Conservation (phyloP, 2,888 invertebrate genomes). For the Portevinia maculata region DNA sequence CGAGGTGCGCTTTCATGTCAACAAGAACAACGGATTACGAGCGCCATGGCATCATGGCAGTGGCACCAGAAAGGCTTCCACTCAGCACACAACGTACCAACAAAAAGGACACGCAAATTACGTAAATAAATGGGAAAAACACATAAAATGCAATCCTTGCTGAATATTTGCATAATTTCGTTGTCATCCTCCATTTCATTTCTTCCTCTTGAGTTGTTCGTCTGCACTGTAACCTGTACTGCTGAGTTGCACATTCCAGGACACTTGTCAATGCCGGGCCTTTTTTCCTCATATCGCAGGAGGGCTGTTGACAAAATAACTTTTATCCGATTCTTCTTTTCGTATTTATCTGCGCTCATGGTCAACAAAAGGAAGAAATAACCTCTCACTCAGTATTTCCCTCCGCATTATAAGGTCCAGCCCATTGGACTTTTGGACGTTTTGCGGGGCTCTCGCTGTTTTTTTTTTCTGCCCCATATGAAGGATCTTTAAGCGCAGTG, state of each 20-base stretch:
- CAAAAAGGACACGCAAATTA: conserved; percentile 71
- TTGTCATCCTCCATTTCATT: conserved; percentile 62
- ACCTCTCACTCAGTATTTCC: conserved; percentile 11
- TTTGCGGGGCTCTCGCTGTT: conserved; percentile 6
- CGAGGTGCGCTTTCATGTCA: conserved; percentile 56
- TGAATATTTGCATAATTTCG: conserved; percentile 74
- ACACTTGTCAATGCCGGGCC: conserved; percentile 55
- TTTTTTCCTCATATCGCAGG: conserved; percentile 6
- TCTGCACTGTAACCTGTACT: conserved; percentile 5
- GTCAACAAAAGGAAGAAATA: conserved; percentile 15
- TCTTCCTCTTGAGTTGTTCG: background rate
- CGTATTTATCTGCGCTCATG: conserved; percentile 28
- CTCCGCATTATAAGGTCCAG: conserved; percentile 43
- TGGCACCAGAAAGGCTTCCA: background rate
- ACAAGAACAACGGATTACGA: conserved; percentile 68
- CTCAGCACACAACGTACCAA: conserved; percentile 25
- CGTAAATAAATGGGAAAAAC: conserved; percentile 70
- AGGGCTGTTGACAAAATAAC: conserved; percentile 56
- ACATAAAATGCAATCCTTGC: conserved; percentile 73
- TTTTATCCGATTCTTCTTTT: conserved; percentile 52
- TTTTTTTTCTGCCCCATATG: conserved; percentile 24
- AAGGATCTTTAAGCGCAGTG: conserved; percentile 53
- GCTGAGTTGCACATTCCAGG: conserved; percentile 57
- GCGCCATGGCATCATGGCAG: conserved; percentile 16
- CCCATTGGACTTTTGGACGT: conserved; percentile 39